phyloP scores from a whole-genome alignment of 2,797 vertebrate genomes.

The Prionace glauca region DNA sequence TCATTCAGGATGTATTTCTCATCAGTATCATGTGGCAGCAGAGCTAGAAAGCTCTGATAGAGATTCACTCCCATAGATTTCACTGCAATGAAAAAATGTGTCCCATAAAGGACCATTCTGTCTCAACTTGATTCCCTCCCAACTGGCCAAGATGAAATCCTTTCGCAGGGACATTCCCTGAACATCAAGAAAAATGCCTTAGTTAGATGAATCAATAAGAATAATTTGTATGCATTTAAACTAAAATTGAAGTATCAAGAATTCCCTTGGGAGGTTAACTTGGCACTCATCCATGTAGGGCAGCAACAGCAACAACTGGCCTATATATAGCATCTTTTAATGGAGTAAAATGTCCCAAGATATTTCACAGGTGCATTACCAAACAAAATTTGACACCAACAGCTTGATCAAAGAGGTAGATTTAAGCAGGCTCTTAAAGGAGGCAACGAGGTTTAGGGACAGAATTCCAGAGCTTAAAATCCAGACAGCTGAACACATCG shows the following conservation, averaged over 20 bases:
- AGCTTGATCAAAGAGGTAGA: not conserved
- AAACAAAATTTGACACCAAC: not conserved
- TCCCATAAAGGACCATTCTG: not conserved
- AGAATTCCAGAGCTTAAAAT: not conserved
- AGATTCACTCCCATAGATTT: not conserved
- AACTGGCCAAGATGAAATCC: not conserved
- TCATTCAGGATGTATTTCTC: not conserved
- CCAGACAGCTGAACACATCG: not conserved
- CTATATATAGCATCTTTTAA: not conserved
- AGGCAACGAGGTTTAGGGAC: not conserved
- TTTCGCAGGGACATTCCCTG: not conserved
- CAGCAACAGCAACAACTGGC: not conserved
- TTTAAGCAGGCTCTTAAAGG: not conserved
- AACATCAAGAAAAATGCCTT: not conserved
- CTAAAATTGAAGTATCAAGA: not conserved
- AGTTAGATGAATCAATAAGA: not conserved
- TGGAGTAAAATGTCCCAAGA: not conserved
- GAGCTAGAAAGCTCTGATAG: not conserved
- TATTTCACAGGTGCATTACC: not conserved
- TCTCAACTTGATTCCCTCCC: not conserved
- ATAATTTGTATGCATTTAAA: not conserved
- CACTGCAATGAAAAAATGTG: not conserved
- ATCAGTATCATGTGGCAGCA: not conserved
- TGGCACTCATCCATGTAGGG: not conserved
- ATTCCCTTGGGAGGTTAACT: not conserved